Base-by-base conservation (phyloP, 2,888 invertebrate genomes). In the Diarsia dahlii region DNA sequence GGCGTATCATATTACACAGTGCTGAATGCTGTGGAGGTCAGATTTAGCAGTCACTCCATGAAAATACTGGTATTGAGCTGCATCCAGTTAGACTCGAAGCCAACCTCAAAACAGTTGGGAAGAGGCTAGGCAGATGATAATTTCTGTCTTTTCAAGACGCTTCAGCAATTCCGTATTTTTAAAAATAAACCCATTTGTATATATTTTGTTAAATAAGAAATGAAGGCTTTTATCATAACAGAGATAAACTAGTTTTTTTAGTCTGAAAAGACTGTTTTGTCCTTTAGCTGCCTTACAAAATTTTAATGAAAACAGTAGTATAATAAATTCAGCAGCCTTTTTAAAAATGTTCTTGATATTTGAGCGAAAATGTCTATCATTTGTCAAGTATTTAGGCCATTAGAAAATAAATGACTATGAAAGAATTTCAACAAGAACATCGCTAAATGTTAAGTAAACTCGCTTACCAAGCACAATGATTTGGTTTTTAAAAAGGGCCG, bases 341-440 rank as follows among this genome's bases (percentile, higher is more conserved):
- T 56, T 48, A 28, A 54, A 48, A 54, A 39, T 48, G 54, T 78
- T 48, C 48, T 45, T 62, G 18, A 65, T 1, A 28, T 28, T n/a
- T 48, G 0, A 66, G 5, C 18, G 2, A 62, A 65, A 54, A n/a
- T 45, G 60, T 20, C 39, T 48, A 3, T 74, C 65, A 54, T 60
- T 80, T 81, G 39, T 78, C 60, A 66, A 28, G 54, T 39, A 62
- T 72, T 72, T n/a, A 15, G 3, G n/a, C 15, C 60, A 6, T 54
- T 74, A 54, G 5, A 45, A 65, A 65, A 58, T 60, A 12, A 56
- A 56, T 39, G 52, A 13, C 28, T 56, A 13, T 50, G 12, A 71
- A 70, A 63, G 39, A 71, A 76, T 54, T 76, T 18, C 8, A 48
- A 54, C 54, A 46, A 23, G 10, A 13, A 9, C 2, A 39, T 39